Evolutionary conservation across 2,797 vertebrate genomes (phyloP).

Genomic region (Bradypodion ventrale): DNA sequence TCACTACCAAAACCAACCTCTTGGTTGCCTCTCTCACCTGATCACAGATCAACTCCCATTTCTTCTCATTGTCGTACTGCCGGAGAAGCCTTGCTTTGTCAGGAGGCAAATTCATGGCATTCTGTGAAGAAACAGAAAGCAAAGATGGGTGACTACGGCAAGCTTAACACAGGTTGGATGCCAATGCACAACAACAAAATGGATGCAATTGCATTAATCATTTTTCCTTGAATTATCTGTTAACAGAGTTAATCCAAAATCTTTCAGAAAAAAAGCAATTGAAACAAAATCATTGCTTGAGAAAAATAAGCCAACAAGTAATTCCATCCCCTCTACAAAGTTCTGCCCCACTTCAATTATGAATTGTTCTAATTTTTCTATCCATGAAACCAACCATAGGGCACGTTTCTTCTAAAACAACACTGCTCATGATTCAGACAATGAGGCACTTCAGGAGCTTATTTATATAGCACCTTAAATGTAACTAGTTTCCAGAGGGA

Average conservation of each 20-base stretch:
- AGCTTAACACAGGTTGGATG: background rate
- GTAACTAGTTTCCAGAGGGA: background rate
- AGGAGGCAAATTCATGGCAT: conserved; percentile 96
- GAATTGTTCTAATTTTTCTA: background rate
- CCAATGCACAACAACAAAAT: background rate
- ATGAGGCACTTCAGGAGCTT: background rate
- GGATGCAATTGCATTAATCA: background rate
- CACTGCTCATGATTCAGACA: background rate
- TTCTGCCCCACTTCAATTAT: background rate
- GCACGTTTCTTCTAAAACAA: background rate
- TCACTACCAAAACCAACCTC: background rate
- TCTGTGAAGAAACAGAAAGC: conserved; percentile 76
- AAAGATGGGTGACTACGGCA: conserved; percentile 24
- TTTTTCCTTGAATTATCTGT: background rate
- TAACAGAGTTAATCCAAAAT: conserved; percentile 30
- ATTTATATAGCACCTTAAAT: background rate
- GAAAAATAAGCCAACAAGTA: background rate
- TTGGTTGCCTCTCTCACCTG: conserved; percentile 78
- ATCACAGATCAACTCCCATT: conserved; percentile 98
- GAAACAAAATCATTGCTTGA: background rate
- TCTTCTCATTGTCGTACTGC: conserved; percentile 98
- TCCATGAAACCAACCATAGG: no score
- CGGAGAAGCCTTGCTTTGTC: conserved; percentile 95
- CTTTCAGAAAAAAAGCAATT: conserved; percentile 14
- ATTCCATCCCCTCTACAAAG: accelerated